These are phyloP conservation scores for Macrosteles quadrilineatus DNA, from an alignment of 1,140 invertebrate genomes.

Conservation along the genomic window DNA sequence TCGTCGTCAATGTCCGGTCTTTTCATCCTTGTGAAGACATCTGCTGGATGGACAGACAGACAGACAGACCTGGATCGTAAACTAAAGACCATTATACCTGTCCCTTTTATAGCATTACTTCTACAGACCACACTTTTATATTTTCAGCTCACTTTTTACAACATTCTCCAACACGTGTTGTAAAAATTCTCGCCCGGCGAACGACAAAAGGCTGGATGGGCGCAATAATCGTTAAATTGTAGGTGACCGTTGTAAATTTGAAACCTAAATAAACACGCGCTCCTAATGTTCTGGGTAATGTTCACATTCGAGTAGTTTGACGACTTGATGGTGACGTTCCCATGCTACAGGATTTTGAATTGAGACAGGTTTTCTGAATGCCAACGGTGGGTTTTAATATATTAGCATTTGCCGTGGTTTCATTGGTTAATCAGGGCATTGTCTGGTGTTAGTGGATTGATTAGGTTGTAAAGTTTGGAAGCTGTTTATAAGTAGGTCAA, in stretches of 20 bases:
- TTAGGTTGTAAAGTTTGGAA: too few relatives aligned
- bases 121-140: conserved; percentile 7
- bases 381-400: too few relatives aligned
- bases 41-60: not conserved
- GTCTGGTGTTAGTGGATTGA: too few relatives aligned
- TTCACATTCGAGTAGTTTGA: not conserved
- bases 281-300: conserved; percentile 6
- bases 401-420: too few relatives aligned
- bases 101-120: conserved; percentile 4
- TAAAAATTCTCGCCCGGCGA: conserved; percentile 7
- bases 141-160: conserved; percentile 24
- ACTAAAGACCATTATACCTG: conserved; percentile 2
- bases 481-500: too few relatives aligned
- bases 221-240: conserved; percentile 23
- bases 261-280: conserved; percentile 21
- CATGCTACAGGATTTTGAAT: too few relatives aligned
- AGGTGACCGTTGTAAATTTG: conserved; percentile 11
- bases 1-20: too few relatives aligned
- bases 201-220: conserved; percentile 5
- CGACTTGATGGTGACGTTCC: too few relatives aligned
- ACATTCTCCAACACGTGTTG: conserved; percentile 16
- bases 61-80: not conserved
- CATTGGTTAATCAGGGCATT: too few relatives aligned
- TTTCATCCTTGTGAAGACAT: conserved; percentile 7
- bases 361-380: too few relatives aligned